phyloP scores from a whole-genome alignment of 2,113 vertebrate genomes.

The Rafetus swinhoei region DNA sequence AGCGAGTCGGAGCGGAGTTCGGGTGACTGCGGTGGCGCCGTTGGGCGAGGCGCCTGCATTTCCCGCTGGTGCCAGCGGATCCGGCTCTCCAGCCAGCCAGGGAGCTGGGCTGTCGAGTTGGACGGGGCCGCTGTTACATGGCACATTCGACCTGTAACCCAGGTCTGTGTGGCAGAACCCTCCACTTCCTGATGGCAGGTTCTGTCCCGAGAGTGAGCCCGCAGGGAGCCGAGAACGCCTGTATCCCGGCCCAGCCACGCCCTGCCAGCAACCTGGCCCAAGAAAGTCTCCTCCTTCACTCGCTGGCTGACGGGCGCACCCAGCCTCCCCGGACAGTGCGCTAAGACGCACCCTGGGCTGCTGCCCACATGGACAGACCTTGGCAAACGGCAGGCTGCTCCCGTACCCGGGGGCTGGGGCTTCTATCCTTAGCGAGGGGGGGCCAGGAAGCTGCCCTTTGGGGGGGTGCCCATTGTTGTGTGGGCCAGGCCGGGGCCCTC shows the following conservation, averaged over 20 bases:
- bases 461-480: not conserved
- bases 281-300: not conserved
- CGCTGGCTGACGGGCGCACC: no score
- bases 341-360: not conserved
- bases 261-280: no score
- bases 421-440: not conserved
- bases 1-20: no score
- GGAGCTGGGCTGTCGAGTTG: not conserved
- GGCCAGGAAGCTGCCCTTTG: no score
- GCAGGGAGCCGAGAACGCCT: no score
- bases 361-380: not conserved
- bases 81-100: rapidly evolving
- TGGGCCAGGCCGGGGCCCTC: not conserved
- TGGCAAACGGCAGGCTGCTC: not conserved
- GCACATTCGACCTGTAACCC: no score
- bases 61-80: not conserved
- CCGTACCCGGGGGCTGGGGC: not conserved
- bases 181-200: not conserved
- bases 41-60: not conserved
- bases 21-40: not conserved
- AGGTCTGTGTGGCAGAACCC: not conserved
- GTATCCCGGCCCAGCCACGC: no score
- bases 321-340: no score
- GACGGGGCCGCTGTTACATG: not conserved
- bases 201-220: not conserved